Percentiles rank a stretch among this genome's conserved stretches.
These are phyloP conservation scores for Stenchaetothrips biformis DNA, from an alignment of 2,888 invertebrate genomes.

Conservation along the genomic window DNA sequence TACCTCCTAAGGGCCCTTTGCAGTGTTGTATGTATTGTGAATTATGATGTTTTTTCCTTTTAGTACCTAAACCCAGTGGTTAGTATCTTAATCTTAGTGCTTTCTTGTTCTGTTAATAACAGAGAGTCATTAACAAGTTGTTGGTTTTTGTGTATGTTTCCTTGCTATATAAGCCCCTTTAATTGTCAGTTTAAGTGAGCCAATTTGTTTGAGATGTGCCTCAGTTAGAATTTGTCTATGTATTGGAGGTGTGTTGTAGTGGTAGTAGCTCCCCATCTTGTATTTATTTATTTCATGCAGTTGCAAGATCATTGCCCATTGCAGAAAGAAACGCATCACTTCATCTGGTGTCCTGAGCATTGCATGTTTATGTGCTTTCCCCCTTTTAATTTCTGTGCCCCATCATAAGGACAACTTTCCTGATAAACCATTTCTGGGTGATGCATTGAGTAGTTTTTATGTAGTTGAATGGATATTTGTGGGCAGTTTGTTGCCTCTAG, in stretches of 20 bases:
- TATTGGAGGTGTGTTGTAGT: slow-evolving; percentile 4
- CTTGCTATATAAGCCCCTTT: background rate
- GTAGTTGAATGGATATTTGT: slow-evolving; percentile 17
- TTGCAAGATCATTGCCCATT: background rate
- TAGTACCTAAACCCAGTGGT: slow-evolving; percentile 9
- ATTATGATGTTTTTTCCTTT: background rate
- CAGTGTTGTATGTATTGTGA: background rate
- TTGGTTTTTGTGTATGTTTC: slow-evolving; percentile 3
- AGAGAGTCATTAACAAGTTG: slow-evolving; percentile 8
- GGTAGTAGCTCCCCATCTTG: slow-evolving; percentile 9
- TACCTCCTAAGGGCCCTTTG: slow-evolving; percentile 3
- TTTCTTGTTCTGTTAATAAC: slow-evolving; percentile 19
- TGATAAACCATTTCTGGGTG: background rate
- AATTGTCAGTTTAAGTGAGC: slow-evolving; percentile 8
- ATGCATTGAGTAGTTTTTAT: slow-evolving; percentile 7
- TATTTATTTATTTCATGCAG: slow-evolving; percentile 17
- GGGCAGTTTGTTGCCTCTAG: slow-evolving; percentile 11
- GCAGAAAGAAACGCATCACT: slow-evolving; percentile 5
- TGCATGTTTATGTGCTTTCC: background rate
- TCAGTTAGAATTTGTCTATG: background rate
- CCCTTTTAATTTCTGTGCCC: background rate
- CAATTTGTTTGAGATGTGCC: background rate
- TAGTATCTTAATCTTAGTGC: slow-evolving; percentile 18
- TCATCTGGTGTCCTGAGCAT: background rate
- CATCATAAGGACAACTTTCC: background rate